Percentiles rank a stretch among this genome's conserved stretches.
Conservation (phyloP, 2,888 invertebrate species). For the Thereva unica region DNA sequence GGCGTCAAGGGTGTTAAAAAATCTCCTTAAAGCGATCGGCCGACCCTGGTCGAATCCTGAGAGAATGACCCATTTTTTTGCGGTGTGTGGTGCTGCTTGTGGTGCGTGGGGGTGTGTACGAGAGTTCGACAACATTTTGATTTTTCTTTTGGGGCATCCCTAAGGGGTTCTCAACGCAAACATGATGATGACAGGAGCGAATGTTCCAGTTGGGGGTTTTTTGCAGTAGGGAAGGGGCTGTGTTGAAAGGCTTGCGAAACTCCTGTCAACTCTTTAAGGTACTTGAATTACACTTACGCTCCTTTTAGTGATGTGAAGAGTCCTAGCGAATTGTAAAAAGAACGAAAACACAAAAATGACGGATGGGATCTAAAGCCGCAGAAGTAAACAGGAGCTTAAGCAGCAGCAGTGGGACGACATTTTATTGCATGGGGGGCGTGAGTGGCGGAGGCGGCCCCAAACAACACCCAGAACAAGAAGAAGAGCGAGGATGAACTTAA, state of each 20-base stretch:
- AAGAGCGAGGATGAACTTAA: constrained; percentile 6
- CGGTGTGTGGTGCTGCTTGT: no score
- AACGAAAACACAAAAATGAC: constrained; percentile 30
- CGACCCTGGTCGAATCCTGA: constrained; percentile 4
- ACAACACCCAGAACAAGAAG: background rate
- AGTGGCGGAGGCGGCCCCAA: background rate
- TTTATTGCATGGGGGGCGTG: background rate
- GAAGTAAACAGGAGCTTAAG: constrained; percentile 24
- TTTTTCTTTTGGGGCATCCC: constrained; percentile 17
- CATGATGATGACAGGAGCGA: constrained; percentile 10
- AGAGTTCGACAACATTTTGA: constrained; percentile 15
- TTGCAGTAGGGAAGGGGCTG: constrained; percentile 12
- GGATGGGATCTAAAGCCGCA: constrained; percentile 30
- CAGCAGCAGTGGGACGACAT: background rate
- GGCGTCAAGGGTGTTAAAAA: constrained; percentile 11
- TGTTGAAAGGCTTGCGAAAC: constrained; percentile 20
- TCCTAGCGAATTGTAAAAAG: constrained; percentile 27
- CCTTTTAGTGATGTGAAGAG: constrained; percentile 24
- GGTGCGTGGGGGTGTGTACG: no score
- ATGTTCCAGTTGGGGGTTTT: no score
- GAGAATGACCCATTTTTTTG: background rate
- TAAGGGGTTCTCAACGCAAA: constrained; percentile 2
- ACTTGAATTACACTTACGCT: constrained; percentile 33
- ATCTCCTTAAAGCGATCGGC: constrained; percentile 11
- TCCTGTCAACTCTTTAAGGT: constrained; percentile 29